A percentile compares a stretch with the other conserved stretches of the same genome.
phyloP scores from a whole-genome alignment of 1,140 invertebrate genomes.

The Camponotus floridanus region DNA sequence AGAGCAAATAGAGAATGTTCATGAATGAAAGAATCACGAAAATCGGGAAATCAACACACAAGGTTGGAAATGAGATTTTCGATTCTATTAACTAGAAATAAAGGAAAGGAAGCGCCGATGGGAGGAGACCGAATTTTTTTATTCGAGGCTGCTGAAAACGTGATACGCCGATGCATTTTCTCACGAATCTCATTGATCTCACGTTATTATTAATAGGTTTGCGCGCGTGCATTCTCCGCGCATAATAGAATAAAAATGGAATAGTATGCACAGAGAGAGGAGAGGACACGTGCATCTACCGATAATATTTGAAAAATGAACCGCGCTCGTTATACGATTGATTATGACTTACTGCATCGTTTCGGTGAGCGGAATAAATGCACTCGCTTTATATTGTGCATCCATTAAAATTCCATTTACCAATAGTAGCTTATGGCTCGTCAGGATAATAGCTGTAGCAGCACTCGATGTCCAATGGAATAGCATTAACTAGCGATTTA shows the following conservation, averaged over 20 bases:
- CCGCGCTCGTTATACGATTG: conserved; percentile 66
- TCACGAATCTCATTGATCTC: conserved; percentile 11
- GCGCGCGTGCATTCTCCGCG: not conserved
- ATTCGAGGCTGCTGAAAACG: conserved; percentile 1
- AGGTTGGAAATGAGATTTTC: conserved; percentile 17
- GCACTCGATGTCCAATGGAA: conserved; percentile 47
- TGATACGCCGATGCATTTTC: conserved; percentile 9
- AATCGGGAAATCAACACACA: conserved; percentile 1
- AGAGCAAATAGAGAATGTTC: not conserved
- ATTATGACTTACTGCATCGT: conserved; percentile 59
- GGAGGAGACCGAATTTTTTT: not conserved
- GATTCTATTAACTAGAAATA: conserved; percentile 21
- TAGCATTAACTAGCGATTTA: conserved; percentile 48
- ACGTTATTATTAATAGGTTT: conserved; percentile 52
- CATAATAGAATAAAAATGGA: conserved; percentile 45
- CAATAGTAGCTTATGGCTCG: conserved; percentile 37
- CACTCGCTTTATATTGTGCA: conserved; percentile 49
- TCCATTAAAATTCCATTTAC: conserved; percentile 74
- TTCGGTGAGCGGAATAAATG: conserved; percentile 65
- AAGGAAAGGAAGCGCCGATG: not conserved
- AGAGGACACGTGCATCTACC: conserved; percentile 5
- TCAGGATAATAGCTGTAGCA: conserved; percentile 59
- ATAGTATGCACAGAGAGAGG: not conserved
- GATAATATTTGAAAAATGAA: conserved; percentile 62
- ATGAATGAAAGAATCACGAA: conserved; percentile 15